These are phyloP conservation scores for Synanthedon formicaeformis DNA, from an alignment of 2,888 invertebrate species.

Conservation along the genomic window DNA sequence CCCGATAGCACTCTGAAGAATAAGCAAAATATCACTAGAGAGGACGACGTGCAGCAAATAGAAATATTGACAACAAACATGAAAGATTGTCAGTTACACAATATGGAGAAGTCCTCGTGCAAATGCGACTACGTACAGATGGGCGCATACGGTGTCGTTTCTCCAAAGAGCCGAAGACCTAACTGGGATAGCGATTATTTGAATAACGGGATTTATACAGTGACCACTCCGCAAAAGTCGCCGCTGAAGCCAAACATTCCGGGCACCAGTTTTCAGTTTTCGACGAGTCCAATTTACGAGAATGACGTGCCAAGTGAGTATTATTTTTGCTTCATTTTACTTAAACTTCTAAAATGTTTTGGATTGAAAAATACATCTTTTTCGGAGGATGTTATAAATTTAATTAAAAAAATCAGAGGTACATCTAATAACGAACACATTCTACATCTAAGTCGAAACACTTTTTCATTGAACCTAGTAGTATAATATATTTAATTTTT, in stretches of 20 bases:
- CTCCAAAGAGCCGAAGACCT: conserved; percentile 45
- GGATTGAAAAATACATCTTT: too few relatives aligned
- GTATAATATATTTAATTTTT: too few relatives aligned
- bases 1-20: conserved; percentile 59
- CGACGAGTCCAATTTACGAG: conserved; percentile 57
- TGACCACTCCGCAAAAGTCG: conserved; percentile 57
- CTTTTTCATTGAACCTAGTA: too few relatives aligned
- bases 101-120: conserved; percentile 51
- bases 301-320: conserved; percentile 54
- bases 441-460: too few relatives aligned
- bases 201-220: conserved; percentile 57
- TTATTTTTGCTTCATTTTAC: not conserved
- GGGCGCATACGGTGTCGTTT: conserved; percentile 56
- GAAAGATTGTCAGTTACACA: conserved; percentile 60
- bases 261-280: conserved; percentile 60
- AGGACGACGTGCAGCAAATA: conserved; percentile 60
- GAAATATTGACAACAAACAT: conserved; percentile 56
- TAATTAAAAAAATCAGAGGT: not conserved
- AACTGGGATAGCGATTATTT: conserved; percentile 57
- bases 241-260: conserved; percentile 47
- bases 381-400: too few relatives aligned
- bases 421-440: too few relatives aligned
- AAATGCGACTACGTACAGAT: conserved; percentile 63
- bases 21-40: conserved; percentile 53
- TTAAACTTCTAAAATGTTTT: not conserved